These are phyloP conservation scores for Xiphydria camelus DNA, from an alignment of 2,888 invertebrate genomes.

Conservation along the genomic window DNA sequence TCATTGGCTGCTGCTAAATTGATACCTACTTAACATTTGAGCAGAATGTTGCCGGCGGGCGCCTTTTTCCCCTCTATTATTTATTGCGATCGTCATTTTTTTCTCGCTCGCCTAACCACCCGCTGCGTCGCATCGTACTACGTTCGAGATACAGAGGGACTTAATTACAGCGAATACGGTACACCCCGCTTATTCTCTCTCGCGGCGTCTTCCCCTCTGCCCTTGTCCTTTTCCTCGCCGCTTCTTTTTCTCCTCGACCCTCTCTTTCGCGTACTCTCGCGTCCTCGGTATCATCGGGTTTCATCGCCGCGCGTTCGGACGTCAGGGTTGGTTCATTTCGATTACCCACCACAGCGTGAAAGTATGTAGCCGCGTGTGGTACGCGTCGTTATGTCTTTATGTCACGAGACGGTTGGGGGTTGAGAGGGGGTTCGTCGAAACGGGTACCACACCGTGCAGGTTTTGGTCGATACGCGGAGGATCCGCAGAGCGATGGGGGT, in stretches of 20 bases:
- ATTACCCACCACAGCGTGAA: too few relatives aligned
- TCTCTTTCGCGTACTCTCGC: conserved; percentile 6
- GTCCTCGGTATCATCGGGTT: conserved; percentile 10
- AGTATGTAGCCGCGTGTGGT: too few relatives aligned
- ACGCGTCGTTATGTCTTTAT: conserved; percentile 12
- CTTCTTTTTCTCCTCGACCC: conserved; percentile 8
- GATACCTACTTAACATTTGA: conserved; percentile 57
- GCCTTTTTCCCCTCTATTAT: conserved; percentile 51
- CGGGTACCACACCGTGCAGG: too few relatives aligned
- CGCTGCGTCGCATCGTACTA: conserved; percentile 23
- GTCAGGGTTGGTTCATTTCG: too few relatives aligned
- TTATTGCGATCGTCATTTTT: conserved; percentile 35
- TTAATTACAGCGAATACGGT: conserved; percentile 51
- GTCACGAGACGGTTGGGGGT: too few relatives aligned
- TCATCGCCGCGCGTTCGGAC: too few relatives aligned
- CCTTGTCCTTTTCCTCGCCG: conserved; percentile 8
- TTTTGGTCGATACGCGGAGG: too few relatives aligned
- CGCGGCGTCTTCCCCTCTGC: conserved; percentile 3
- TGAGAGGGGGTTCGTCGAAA: too few relatives aligned
- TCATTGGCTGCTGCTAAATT: conserved; percentile 48
- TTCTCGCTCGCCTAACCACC: conserved; percentile 19
- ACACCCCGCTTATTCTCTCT: conserved; percentile 26
- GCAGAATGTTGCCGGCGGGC: conserved; percentile 55
- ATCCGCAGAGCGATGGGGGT: too few relatives aligned
- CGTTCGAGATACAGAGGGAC: conserved; percentile 47